Base-by-base conservation (phyloP, 2,888 invertebrate genomes). In the Ephialtes manifestator region DNA sequence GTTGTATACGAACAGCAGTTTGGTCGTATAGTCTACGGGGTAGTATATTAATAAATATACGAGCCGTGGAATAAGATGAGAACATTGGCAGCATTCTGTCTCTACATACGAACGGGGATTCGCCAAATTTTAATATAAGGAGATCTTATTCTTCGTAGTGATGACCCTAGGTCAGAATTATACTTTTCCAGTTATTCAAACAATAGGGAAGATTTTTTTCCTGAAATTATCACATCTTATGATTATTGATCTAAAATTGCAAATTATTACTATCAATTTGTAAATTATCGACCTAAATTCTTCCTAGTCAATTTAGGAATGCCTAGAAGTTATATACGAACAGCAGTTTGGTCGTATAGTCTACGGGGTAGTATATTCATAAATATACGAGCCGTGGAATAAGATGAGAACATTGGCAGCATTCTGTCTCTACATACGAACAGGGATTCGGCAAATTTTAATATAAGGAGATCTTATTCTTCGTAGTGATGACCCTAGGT, bases 1-100 rank as follows among this genome's bases (percentile, higher is more conserved):
- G 46, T n/a, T 46, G 13, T 39, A 55, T 11, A 60, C 72, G 58
- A 15, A 55, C 20, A 71, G 18, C 71, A n/a, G 7, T 46, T 60
- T 60, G 28, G 24, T 43, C 46, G 43, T 28, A 24, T 60, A 28
- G 28, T 60, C 58, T 18, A 60, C 46, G 31, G 48, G 13, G 15
- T 39, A 18, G 74, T 75, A 31, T 75, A 75, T 75, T 75, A 63
- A 75, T 75, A 75, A 63, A 63, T 63, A 75, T 63, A 35, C 28
- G 74, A 48, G 55, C 46, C 48, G 20, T n/a, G 24, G 60, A 48
- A 60, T 48, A 63, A 11, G 63, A 39, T 20, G 63, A 65, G 63
- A 39, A 65, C 63, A 65, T 65, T 43, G 39, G 2, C 63, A 8
- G 35, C n/a, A 24, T 31, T 7, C n/a, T n/a, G 60, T 60, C 31